Conservation (phyloP, 2,113 vertebrate species). For the Acinonyx jubatus region DNA sequence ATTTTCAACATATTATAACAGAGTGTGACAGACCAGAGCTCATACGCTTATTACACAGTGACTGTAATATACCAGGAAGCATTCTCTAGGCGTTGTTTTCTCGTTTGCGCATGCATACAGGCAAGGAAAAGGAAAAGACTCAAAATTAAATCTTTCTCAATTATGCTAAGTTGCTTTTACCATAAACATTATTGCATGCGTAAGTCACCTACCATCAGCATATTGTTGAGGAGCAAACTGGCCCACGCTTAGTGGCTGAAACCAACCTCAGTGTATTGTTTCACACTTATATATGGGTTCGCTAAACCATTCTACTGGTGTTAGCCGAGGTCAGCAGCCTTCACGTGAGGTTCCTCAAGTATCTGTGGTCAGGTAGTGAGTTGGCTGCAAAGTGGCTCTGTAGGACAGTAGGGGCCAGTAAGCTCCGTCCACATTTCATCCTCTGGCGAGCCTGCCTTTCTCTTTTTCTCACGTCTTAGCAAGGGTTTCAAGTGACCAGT, state of each 20-base stretch:
- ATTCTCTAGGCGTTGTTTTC: neutral
- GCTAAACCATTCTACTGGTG: neutral
- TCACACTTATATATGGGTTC: neutral
- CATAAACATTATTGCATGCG: neutral
- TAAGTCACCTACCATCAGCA: neutral
- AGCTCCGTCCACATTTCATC: neutral
- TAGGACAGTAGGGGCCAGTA: neutral
- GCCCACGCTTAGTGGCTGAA: neutral
- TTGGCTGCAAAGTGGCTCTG: neutral
- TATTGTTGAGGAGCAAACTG: neutral
- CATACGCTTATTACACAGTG: neutral
- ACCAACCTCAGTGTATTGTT: neutral
- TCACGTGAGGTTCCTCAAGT: neutral
- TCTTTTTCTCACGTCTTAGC: neutral
- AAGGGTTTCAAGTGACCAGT: neutral
- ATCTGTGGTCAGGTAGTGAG: neutral
- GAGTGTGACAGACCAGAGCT: neutral
- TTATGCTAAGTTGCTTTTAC: neutral
- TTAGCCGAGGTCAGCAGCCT: neutral
- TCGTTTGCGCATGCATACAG: neutral
- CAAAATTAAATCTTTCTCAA: neutral
- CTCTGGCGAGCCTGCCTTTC: too few relatives aligned
- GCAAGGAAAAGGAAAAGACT: neutral
- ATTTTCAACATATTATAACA: neutral
- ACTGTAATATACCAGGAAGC: neutral